Conservation (phyloP, 2,888 invertebrate genomes). For the Lissocephala sabroskyi region DNA sequence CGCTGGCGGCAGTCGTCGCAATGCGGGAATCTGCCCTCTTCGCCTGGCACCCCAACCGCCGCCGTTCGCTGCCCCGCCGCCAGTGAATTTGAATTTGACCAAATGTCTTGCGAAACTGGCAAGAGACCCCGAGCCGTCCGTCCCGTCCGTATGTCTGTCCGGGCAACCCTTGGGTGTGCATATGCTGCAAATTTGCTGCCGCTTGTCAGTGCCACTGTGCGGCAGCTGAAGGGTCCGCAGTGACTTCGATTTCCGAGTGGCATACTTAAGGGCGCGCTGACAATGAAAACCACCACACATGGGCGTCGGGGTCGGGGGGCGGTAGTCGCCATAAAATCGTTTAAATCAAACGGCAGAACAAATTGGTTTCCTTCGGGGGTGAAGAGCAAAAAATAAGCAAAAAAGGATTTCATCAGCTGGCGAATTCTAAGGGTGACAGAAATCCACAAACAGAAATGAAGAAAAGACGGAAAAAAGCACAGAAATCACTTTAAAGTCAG, state of each 20-base stretch:
- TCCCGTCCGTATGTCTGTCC: slow-evolving; percentile 10
- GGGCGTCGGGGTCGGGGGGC: too few species aligned
- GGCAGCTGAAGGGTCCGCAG: neutral
- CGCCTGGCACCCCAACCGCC: slow-evolving; percentile 25
- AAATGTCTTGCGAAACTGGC: slow-evolving; percentile 58
- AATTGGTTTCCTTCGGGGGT: slow-evolving; percentile 61
- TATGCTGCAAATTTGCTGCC: slow-evolving; percentile 64
- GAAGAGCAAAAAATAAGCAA: neutral
- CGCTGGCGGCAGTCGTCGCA: slow-evolving; percentile 10
- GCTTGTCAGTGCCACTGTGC: slow-evolving; percentile 29
- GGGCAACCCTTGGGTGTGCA: slow-evolving; percentile 39
- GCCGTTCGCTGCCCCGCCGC: slow-evolving; percentile 19
- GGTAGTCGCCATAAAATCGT: slow-evolving; percentile 67
- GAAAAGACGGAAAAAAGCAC: too few species aligned
- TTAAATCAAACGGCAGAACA: slow-evolving; percentile 66
- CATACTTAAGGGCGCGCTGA: slow-evolving; percentile 63
- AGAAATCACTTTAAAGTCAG: too few species aligned
- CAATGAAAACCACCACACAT: slow-evolving; percentile 60
- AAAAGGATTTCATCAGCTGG: too few species aligned
- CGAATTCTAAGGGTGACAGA: too few species aligned
- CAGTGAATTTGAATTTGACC: slow-evolving; percentile 59
- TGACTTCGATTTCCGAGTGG: slow-evolving; percentile 30
- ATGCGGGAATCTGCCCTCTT: slow-evolving; percentile 19
- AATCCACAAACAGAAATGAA: too few species aligned
- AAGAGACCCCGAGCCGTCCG: slow-evolving; percentile 3